These are phyloP conservation scores for Chrysemys picta DNA, from an alignment of 2,113 vertebrate species.

Conservation along the genomic window DNA sequence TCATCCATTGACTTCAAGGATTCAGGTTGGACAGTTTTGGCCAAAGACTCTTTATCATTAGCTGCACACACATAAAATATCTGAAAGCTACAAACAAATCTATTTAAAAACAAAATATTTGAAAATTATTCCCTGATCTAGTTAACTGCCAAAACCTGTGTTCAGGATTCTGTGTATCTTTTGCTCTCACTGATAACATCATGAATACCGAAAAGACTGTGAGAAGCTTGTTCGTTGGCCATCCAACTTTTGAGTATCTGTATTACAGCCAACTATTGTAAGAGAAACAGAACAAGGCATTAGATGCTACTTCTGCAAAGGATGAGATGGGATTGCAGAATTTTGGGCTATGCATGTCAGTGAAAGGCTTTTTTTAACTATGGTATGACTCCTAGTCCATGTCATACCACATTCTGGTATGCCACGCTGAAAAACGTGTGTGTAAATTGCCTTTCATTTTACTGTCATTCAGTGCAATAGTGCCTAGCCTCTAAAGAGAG, in stretches of 20 bases:
- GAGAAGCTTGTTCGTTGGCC: not conserved
- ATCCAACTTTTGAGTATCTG: not conserved
- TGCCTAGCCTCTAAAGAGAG: not conserved
- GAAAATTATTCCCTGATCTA: not conserved
- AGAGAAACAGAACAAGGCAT: not conserved
- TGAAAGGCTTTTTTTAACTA: not conserved
- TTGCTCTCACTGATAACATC: not conserved
- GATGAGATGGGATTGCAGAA: not conserved
- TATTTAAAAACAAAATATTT: not conserved
- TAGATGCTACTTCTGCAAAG: not conserved
- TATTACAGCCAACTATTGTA: not conserved
- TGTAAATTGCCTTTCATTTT: fast-evolving
- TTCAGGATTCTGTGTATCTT: not conserved
- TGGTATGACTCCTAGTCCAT: not conserved
- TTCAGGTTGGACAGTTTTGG: not conserved
- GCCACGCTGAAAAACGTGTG: not conserved
- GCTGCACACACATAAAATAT: not conserved
- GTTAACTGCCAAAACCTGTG: not conserved
- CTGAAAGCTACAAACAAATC: not conserved
- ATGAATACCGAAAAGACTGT: not conserved
- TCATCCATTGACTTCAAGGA: not conserved
- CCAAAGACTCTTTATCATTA: not conserved
- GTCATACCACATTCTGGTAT: not conserved
- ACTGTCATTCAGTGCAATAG: fast-evolving
- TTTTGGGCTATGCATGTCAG: not conserved